Evolutionary conservation across 2,888 invertebrate genomes (phyloP).

Genomic region (Orthosia cruda): DNA sequence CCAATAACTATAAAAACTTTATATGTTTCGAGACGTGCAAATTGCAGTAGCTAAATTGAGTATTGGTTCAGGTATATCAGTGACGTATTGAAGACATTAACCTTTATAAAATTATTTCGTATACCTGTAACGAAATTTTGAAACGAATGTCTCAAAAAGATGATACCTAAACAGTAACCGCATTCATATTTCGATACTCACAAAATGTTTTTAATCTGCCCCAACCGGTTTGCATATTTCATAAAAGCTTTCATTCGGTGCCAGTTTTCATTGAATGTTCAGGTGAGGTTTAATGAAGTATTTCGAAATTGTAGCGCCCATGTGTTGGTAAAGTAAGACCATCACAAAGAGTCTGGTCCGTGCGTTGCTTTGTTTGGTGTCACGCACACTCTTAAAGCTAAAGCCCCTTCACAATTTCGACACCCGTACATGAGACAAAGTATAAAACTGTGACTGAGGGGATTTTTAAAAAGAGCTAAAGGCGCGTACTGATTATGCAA

Average conservation of each 20-base stretch:
- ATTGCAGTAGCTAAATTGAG: background rate
- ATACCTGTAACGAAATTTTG: too few species aligned
- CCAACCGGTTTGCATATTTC: background rate
- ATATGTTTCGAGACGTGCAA: background rate
- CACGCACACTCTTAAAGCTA: conserved; percentile 8
- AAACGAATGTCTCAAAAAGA: background rate
- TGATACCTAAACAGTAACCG: background rate
- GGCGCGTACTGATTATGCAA: background rate
- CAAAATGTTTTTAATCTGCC: background rate
- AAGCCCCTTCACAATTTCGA: background rate
- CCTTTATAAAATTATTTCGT: background rate
- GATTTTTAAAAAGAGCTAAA: conserved; percentile 10
- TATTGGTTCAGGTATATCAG: background rate
- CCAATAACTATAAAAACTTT: conserved; percentile 2
- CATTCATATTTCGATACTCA: background rate
- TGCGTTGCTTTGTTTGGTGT: background rate
- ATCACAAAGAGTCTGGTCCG: conserved; percentile 7
- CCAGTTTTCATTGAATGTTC: background rate
- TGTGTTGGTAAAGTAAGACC: conserved; percentile 9
- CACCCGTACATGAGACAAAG: too few species aligned
- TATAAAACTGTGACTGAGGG: too few species aligned
- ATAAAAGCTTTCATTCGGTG: background rate
- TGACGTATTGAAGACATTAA: background rate
- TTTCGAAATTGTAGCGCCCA: background rate
- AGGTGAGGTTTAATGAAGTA: conserved; percentile 4